Evolutionary conservation across 2,888 invertebrate genomes (phyloP).

Genomic region (Dugesia japonica): DNA sequence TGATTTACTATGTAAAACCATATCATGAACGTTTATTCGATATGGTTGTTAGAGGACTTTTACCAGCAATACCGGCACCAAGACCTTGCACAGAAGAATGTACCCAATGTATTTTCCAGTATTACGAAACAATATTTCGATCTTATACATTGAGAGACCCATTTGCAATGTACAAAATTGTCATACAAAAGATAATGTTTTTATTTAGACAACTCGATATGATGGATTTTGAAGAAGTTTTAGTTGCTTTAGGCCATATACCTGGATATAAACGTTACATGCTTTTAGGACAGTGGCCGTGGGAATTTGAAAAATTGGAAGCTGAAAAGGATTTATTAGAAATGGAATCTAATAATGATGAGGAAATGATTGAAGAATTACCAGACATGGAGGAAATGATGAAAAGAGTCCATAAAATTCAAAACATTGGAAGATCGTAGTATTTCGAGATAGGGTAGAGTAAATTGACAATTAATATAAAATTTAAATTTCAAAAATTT

Average conservation of each 20-base stretch:
- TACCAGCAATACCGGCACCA: not conserved
- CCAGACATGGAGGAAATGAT: not conserved
- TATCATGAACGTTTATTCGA: not conserved
- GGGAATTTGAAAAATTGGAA: not conserved
- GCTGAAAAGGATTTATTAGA: not conserved
- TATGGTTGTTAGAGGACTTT: not conserved
- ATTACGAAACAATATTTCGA: not conserved
- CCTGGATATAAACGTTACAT: not conserved
- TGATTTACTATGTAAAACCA: not conserved
- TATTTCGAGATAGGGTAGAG: no score
- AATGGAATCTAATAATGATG: not conserved
- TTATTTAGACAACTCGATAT: not conserved
- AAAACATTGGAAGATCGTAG: not conserved
- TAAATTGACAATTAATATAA: no score
- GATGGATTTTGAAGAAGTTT: conserved; percentile 3
- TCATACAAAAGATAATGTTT: not conserved
- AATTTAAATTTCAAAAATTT: no score
- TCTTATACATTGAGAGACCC: not conserved
- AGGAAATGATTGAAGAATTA: not conserved
- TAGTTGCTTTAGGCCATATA: not conserved
- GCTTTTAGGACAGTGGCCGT: not conserved
- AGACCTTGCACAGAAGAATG: not conserved
- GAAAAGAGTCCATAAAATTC: not conserved
- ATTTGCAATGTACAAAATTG: not conserved
- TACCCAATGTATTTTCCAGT: not conserved